Evolutionary conservation across 2,797 vertebrate genomes (phyloP), one percentile per base, ranked within the genome.

Genomic region (Lophura swinhoii): DNA sequence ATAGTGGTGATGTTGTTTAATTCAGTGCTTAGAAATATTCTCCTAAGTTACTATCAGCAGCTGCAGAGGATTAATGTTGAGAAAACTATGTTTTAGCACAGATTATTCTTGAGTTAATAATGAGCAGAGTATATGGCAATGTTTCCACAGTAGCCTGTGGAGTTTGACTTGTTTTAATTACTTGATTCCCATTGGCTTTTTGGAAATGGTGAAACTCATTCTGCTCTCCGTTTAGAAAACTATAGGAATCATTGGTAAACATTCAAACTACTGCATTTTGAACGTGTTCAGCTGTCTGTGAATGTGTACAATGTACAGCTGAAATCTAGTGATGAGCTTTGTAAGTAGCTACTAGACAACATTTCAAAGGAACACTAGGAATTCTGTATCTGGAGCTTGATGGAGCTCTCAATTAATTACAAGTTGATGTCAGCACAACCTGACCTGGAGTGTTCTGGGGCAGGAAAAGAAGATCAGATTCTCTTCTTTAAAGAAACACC

Each of bases 381-480:
- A 4, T 78, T 78, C 51, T 83, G 31, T 58, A 44, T 73, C 60
- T 84, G 68, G 15, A 81, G 83, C 63, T 84, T 73, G 26, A 56
- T 77, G 15, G 69, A 77, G 66, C 35, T 37, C 37, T 88, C 24
- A 26, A 15, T 83, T 91, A 86, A 70, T 84, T 75, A 31, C 3
- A 53, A 56, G 41, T 26, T 60, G 58, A 33, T 86, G 62, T 92
- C 74, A 91, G 81, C n/a, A 53, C 71, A 88, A 80, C 71, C 83
- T 96, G 84, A 94, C 87, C 89, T 87, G 73, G 93, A 86, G 72
- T 41, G 43, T 9, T 8, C 48, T 71, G 22, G 49, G 15, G n/a
- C 35, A 69, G 62, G 68, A 84, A 67, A 72, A 44, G 44, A 76
- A 64, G 51, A 73, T 82, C 75, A 63, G 64, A 48, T 58, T 79